These are phyloP conservation scores for Tylochromis polylepis DNA, from an alignment of 2,113 vertebrate genomes.

Conservation along the genomic window DNA sequence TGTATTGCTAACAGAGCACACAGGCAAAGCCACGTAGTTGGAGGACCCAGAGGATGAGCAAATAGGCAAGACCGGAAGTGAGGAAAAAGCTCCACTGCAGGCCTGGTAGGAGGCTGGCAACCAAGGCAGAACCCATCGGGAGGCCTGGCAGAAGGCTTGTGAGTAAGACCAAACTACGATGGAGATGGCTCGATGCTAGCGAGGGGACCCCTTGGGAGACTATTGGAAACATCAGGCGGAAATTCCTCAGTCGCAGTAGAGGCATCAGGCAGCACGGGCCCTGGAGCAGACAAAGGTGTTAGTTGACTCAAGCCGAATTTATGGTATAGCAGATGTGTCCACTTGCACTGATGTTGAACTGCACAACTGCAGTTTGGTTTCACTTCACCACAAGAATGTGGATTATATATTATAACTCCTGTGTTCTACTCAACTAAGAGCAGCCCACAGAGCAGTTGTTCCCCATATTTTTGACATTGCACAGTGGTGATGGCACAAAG, in stretches of 20 bases:
- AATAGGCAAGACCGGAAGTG: not conserved
- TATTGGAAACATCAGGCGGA: not conserved
- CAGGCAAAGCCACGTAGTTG: not conserved
- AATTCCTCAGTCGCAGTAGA: not conserved
- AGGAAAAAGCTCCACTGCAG: not conserved
- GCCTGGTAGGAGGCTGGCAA: not conserved
- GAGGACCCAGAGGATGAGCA: not conserved
- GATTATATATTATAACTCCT: not conserved
- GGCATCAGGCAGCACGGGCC: not conserved
- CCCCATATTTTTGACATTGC: not conserved
- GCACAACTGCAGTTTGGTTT: not conserved
- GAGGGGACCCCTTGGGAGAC: not conserved
- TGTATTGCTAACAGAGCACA: not conserved
- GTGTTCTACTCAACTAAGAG: not conserved
- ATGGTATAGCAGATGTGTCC: not conserved
- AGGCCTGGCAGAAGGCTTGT: not conserved
- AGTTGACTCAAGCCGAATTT: not conserved
- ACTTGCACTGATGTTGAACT: not conserved
- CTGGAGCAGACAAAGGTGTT: not conserved
- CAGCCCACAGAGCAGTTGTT: not conserved
- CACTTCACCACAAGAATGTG: not conserved
- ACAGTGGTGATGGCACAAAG: not conserved
- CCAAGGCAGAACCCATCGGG: not conserved
- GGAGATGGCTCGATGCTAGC: not conserved
- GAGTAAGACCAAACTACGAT: not conserved